Base-by-base conservation (phyloP, 2,797 vertebrate genomes). In the Enteromius anoplus region DNA sequence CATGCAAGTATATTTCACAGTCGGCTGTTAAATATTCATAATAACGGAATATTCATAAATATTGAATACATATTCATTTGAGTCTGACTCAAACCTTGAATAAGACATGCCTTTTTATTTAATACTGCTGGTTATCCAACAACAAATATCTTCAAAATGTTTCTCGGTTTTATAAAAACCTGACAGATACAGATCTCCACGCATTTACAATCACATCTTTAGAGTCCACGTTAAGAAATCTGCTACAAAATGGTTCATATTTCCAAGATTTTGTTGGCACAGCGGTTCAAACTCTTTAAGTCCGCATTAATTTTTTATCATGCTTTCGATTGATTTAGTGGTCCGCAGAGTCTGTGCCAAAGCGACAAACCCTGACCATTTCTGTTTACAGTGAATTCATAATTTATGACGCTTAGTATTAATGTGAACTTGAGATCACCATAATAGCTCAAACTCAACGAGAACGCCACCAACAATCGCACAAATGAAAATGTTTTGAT, bases 251-350 rank as follows among this genome's bases (percentile, higher is more conserved):
- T n/a, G 37, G 5, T 82, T 47, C 5, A 60, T 47, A 49, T 75
- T 86, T 70, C 40, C 45, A 64, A 69, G 69, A 45, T 45, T 32
- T 19, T 58, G 45, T 62, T 49, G 45, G 5, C 65, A 60, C 66
- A n/a, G 40, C 40, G 78, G 65, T 64, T 65, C 77, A 85, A 81
- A 71, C 75, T 51, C 72, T 69, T 81, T 42, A 53, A 58, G 64
- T 62, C 64, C 4, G 4, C 64, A 85, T 87, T 7, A 69, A 84
- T 87, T 78, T 85, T 83, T 85, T 7, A 87, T 78, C 9, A 42
- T n/a, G 78, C 51, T 87, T 81, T 81, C 62, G 29, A 65, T 76
- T 71, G 32, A 68, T 80, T 53, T 51, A 66, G 75, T 68, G 60
- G 58, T 55, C 75, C 58, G 58, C 32, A 23, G 60, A 71, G 84